phyloP scores from a whole-genome alignment of 2,797 vertebrate species.

The Microcaecilia unicolor region DNA sequence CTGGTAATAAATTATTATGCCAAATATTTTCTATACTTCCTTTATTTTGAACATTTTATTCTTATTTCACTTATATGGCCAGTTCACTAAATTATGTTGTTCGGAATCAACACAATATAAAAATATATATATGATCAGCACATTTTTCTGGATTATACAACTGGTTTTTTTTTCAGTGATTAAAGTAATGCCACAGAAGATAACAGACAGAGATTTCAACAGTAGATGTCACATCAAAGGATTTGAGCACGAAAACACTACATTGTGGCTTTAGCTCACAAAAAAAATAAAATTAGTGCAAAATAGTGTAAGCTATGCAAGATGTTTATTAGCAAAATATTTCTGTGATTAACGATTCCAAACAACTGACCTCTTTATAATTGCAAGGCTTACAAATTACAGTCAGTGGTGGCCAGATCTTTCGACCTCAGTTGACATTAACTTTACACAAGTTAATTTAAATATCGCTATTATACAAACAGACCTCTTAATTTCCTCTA shows the following conservation, averaged over 20 bases:
- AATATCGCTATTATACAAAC: no score
- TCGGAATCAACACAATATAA: slow-evolving; percentile 50
- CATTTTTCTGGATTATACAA: slow-evolving; percentile 21
- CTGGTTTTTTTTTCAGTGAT: no score
- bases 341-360: no score
- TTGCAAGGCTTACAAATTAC: not conserved
- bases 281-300: no score
- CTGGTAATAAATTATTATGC: slow-evolving; percentile 37
- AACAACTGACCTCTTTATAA: slow-evolving; percentile 3
- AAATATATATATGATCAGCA: slow-evolving; percentile 47
- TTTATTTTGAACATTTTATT: slow-evolving; percentile 29
- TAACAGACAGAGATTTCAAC: slow-evolving; percentile 14
- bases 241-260: slow-evolving; percentile 1
- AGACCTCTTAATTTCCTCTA: no score
- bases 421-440: no score
- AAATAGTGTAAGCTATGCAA: no score
- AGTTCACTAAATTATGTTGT: slow-evolving; percentile 33
- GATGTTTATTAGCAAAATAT: no score
- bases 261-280: no score
- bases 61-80: slow-evolving; percentile 19
- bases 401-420: not conserved
- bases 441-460: no score
- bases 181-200: slow-evolving; percentile 24
- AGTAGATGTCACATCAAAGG: not conserved
- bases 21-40: slow-evolving; percentile 31